Conservation (phyloP, 1,140 invertebrate species). For the Calephelis nemesis region DNA sequence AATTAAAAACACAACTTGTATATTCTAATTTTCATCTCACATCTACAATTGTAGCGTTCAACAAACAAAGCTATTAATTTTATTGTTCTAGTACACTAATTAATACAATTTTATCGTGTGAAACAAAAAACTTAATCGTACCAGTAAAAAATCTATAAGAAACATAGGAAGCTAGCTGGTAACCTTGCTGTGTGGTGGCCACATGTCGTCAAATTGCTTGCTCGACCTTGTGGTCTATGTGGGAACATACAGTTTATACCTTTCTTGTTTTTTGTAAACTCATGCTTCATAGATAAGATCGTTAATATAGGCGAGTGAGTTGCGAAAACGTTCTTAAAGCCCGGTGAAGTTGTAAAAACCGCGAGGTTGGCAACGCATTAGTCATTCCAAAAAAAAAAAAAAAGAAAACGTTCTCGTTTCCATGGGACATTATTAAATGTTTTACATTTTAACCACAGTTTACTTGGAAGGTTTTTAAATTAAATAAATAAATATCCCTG, state of each 20-base stretch:
- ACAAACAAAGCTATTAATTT: slow-evolving; percentile 5
- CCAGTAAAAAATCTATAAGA: slow-evolving; percentile 29
- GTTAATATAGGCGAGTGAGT: slow-evolving; percentile 17
- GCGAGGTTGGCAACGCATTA: too few relatives aligned
- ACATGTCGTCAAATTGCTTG: slow-evolving; percentile 51
- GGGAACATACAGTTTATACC: slow-evolving; percentile 43
- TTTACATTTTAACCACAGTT: too few relatives aligned
- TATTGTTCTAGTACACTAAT: background rate
- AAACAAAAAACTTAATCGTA: slow-evolving; percentile 12
- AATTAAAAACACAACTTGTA: background rate
- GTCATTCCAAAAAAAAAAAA: too few relatives aligned
- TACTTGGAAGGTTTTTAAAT: too few relatives aligned
- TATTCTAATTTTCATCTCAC: background rate
- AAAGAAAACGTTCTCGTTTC: slow-evolving; percentile 10
- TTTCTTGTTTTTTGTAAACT: slow-evolving; percentile 32
- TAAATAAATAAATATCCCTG: too few relatives aligned
- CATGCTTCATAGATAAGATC: slow-evolving; percentile 34
- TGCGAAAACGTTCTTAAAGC: too few relatives aligned
- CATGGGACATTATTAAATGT: background rate
- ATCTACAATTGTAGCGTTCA: slow-evolving; percentile 26
- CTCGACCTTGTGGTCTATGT: slow-evolving; percentile 47
- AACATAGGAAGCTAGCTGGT: slow-evolving; percentile 39
- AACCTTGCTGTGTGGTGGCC: slow-evolving; percentile 56
- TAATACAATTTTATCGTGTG: slow-evolving; percentile 2
- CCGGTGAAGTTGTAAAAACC: too few relatives aligned